Percentiles rank a stretch among this genome's conserved stretches.
Evolutionary conservation across 2,888 invertebrate genomes (phyloP).

Genomic region (Amphimallon solstitiale): DNA sequence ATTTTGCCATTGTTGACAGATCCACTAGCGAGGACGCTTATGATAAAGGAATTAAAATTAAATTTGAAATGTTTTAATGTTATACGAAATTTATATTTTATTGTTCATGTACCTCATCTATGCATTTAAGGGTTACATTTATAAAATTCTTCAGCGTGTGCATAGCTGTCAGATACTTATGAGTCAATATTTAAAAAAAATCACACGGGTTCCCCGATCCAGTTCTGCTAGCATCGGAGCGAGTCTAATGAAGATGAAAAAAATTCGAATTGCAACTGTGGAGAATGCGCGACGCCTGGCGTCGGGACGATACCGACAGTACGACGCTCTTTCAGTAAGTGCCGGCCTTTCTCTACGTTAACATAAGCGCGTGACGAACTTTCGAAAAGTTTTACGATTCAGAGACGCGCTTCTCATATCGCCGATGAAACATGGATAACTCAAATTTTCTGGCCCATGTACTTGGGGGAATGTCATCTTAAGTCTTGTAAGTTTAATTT

Average conservation of each 20-base stretch:
- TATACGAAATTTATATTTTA: too few relatives aligned
- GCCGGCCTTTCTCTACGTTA: conserved; percentile 36
- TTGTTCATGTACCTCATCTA: too few relatives aligned
- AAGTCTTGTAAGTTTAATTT: conserved; percentile 9
- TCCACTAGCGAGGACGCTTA: too few relatives aligned
- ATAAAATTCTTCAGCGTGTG: too few relatives aligned
- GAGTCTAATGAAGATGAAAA: not conserved
- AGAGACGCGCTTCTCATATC: not conserved
- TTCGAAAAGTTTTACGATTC: not conserved
- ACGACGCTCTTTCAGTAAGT: conserved; percentile 40
- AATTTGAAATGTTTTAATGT: too few relatives aligned
- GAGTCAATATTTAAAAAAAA: too few relatives aligned
- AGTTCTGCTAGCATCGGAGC: not conserved
- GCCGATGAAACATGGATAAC: conserved; percentile 20
- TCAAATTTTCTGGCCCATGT: conserved; percentile 10
- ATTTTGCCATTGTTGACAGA: too few relatives aligned
- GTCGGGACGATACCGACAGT: conserved; percentile 21
- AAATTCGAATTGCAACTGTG: not conserved
- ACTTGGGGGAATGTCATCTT: not conserved
- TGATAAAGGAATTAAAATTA: too few relatives aligned
- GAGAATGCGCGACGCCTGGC: conserved; percentile 43
- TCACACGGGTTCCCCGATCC: too few relatives aligned
- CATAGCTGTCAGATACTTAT: too few relatives aligned
- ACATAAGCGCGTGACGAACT: not conserved
- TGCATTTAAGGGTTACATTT: too few relatives aligned